phyloP scores from a whole-genome alignment of 2,113 vertebrate genomes.

The Nycticorax nycticorax region DNA sequence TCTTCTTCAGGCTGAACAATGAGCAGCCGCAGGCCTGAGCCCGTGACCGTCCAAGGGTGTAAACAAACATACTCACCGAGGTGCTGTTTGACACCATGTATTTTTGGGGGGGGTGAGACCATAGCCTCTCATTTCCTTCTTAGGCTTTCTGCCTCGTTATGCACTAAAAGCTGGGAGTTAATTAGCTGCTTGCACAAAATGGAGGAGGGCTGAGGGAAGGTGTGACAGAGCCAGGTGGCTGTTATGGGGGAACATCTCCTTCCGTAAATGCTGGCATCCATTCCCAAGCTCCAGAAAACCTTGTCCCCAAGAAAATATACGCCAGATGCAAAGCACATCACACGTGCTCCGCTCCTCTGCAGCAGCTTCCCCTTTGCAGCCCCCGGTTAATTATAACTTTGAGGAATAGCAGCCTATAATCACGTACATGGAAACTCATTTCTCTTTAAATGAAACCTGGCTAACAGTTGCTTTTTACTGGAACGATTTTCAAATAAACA shows the following conservation, averaged over 20 bases:
- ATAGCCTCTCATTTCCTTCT: not conserved
- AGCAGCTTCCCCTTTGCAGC: not conserved
- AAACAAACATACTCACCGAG: not conserved
- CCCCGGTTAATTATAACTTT: conserved; percentile 32
- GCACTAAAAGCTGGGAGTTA: not conserved
- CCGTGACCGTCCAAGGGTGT: not conserved
- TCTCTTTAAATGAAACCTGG: conserved; percentile 39
- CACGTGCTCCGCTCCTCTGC: not conserved
- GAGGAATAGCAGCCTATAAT: not conserved
- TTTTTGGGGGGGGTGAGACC: not conserved
- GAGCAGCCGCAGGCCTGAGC: fast-evolving
- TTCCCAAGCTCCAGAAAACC: not conserved
- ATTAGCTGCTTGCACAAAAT: not conserved
- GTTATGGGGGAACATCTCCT: not conserved
- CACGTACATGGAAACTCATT: not conserved
- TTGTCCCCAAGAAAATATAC: not conserved
- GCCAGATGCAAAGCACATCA: not conserved
- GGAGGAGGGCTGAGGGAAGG: not conserved
- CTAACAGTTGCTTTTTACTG: conserved; percentile 11
- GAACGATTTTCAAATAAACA: conserved; percentile 64
- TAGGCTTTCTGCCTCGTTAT: not conserved
- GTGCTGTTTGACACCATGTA: fast-evolving
- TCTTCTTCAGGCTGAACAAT: not conserved
- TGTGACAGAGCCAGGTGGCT: not conserved
- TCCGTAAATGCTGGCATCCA: not conserved